A percentile compares a stretch with the other conserved stretches of the same genome.
phyloP scores from a whole-genome alignment of 2,113 vertebrate species.

The Protobothrops flavoviridis region DNA sequence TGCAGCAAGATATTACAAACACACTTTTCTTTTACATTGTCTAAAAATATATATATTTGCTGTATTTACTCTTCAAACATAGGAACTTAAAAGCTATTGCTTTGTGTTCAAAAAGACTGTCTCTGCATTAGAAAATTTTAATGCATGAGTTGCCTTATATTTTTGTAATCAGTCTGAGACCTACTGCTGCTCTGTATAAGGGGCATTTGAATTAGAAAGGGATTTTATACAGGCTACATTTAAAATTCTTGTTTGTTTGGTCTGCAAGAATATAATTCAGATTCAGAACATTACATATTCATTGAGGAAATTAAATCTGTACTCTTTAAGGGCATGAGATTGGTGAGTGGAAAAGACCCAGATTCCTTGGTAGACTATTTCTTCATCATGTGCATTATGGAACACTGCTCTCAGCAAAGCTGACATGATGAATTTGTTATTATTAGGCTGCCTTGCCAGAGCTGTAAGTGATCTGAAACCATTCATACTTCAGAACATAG shows the following conservation, averaged over 20 bases:
- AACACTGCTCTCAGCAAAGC: constrained; percentile 7
- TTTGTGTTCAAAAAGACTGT: not conserved
- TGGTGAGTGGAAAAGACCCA: not conserved
- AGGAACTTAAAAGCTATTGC: not conserved
- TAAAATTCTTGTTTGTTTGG: constrained; percentile 29
- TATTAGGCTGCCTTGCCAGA: constrained; percentile 6
- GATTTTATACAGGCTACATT: not conserved
- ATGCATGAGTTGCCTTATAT: not conserved
- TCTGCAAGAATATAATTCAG: not conserved
- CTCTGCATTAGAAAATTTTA: not conserved
- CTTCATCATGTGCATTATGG: not conserved
- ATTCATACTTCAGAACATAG: constrained; percentile 1
- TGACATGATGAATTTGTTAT: not conserved
- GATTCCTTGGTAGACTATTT: constrained; percentile 8
- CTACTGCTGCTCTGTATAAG: not conserved
- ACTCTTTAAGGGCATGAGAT: not conserved
- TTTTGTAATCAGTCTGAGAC: not conserved
- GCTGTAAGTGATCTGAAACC: not conserved
- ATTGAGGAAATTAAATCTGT: not conserved
- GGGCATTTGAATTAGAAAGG: constrained; percentile 17
- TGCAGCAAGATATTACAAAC: not conserved
- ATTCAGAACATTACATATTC: not conserved
- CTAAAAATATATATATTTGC: not conserved
- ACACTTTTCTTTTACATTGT: not conserved
- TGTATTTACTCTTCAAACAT: not conserved